A percentile compares a stretch with the other conserved stretches of the same genome.
Evolutionary conservation across 2,797 vertebrate species (phyloP).

Genomic region (Malurus leucopterus): DNA sequence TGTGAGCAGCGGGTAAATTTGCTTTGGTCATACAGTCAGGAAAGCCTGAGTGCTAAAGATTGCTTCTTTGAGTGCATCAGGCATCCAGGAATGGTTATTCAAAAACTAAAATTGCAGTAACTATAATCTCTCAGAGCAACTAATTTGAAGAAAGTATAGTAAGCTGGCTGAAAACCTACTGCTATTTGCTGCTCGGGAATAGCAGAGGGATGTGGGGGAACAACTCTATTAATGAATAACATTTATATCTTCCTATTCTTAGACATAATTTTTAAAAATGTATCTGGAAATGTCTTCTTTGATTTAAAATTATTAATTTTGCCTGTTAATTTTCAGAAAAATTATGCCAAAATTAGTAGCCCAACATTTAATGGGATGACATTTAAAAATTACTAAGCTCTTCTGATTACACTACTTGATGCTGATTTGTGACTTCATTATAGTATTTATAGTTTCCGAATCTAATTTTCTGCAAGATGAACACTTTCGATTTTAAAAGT

Average conservation of each 20-base stretch:
- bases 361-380: background rate
- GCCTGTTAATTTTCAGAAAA: constrained; percentile 1
- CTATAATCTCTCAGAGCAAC: background rate
- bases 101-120: background rate
- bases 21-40: background rate
- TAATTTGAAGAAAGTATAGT: background rate
- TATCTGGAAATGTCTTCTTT: background rate
- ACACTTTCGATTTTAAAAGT: background rate
- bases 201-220: background rate
- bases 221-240: background rate
- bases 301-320: constrained; percentile 11
- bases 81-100: background rate
- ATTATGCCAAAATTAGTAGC: background rate
- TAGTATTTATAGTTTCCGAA: constrained; percentile 27
- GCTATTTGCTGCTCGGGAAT: background rate
- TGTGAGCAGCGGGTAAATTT: background rate
- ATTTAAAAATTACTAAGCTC: constrained; percentile 16
- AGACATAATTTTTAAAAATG: background rate
- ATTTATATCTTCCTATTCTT: constrained; percentile 12
- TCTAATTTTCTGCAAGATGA: constrained; percentile 1
- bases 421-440: constrained; percentile 22
- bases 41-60: background rate
- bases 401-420: background rate
- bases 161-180: background rate
- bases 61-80: background rate